Conservation (phyloP, 2,888 invertebrate genomes). For the Onchidella celtica region DNA sequence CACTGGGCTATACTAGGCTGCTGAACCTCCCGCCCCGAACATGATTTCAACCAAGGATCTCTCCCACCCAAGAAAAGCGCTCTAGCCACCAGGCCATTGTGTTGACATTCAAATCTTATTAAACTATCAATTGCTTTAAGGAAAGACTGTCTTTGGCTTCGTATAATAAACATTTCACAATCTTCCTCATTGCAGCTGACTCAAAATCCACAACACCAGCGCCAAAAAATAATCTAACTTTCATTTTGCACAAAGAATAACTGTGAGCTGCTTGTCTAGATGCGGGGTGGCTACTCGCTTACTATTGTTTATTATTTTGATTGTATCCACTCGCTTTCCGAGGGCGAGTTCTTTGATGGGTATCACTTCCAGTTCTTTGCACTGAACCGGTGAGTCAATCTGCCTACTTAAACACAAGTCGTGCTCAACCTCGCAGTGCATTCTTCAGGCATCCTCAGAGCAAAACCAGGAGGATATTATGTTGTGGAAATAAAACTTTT, state of each 20-base stretch:
- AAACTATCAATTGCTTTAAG: no score
- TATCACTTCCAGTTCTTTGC: not conserved
- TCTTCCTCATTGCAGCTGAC: not conserved
- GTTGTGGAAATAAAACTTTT: not conserved
- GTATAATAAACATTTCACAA: no score
- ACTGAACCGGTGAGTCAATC: not conserved
- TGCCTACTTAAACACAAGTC: not conserved
- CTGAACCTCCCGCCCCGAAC: no score
- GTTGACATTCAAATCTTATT: no score
- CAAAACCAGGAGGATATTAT: not conserved
- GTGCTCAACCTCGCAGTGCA: no score
- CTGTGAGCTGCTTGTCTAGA: not conserved
- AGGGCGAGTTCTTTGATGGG: not conserved
- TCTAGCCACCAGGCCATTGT: no score
- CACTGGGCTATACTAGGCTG: no score
- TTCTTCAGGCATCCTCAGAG: no score
- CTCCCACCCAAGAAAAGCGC: no score
- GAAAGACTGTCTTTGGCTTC: no score
- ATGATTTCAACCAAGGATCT: no score
- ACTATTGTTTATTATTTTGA: not conserved
- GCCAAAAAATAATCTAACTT: no score
- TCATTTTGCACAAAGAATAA: not conserved
- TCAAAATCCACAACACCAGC: not conserved
- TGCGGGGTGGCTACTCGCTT: not conserved
- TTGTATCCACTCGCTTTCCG: not conserved